These are phyloP conservation scores for Platerodrilus igneus DNA, from an alignment of 2,888 invertebrate genomes.

Conservation along the genomic window DNA sequence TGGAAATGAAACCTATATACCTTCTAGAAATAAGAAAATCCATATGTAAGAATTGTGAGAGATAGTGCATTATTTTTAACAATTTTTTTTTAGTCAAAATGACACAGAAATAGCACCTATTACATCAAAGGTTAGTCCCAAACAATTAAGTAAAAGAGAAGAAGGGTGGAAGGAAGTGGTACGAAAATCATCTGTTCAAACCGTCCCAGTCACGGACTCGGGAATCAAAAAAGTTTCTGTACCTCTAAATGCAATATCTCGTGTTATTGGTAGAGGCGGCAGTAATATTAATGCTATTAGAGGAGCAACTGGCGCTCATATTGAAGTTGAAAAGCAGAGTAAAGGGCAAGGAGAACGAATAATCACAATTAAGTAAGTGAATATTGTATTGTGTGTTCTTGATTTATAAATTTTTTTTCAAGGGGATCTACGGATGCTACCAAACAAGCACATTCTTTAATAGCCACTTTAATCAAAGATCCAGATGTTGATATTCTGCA, in stretches of 20 bases:
- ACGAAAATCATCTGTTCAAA: slow-evolving; percentile 69
- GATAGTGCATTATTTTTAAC: neutral
- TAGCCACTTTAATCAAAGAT: slow-evolving; percentile 89
- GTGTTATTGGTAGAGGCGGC: slow-evolving; percentile 96
- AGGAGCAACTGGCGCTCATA: slow-evolving; percentile 94
- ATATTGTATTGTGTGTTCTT: too few species aligned
- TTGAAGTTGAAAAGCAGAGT: slow-evolving; percentile 96
- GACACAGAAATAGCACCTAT: slow-evolving; percentile 21
- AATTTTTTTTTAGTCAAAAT: slow-evolving; percentile 20
- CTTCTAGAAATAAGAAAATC: slow-evolving; percentile 36
- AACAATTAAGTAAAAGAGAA: slow-evolving; percentile 65
- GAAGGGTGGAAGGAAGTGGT: slow-evolving; percentile 98
- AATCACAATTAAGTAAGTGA: slow-evolving; percentile 86
- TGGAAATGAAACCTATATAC: slow-evolving; percentile 58
- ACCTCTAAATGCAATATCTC: slow-evolving; percentile 89
- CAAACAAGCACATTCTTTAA: slow-evolving; percentile 86
- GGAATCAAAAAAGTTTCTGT: slow-evolving; percentile 91
- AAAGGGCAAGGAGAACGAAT: slow-evolving; percentile 91
- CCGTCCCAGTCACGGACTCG: slow-evolving; percentile 38
- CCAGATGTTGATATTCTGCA: slow-evolving; percentile 87
- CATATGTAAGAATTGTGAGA: slow-evolving; percentile 32
- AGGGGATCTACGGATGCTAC: slow-evolving; percentile 89
- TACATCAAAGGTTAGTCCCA: slow-evolving; percentile 58
- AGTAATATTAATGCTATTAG: slow-evolving; percentile 98
- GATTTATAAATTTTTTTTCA: slow-evolving; percentile 9